phyloP scores from a whole-genome alignment of 2,797 vertebrate genomes.

The Parambassis ranga region DNA sequence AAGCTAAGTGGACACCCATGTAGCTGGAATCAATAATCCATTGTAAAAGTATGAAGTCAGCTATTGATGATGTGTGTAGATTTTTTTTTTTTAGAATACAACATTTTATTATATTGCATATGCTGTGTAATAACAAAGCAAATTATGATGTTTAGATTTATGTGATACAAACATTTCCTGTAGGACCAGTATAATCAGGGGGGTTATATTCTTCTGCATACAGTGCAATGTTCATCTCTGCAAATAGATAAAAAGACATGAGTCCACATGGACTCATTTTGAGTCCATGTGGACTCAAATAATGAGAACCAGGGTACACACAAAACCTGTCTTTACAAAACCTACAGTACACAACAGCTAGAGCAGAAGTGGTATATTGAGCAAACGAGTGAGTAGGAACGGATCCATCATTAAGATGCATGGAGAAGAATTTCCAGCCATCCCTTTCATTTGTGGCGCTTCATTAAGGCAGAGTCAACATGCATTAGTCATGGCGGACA shows the following conservation, averaged over 20 bases:
- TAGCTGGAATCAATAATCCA: too few relatives aligned
- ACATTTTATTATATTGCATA: too few relatives aligned
- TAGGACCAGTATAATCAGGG: too few relatives aligned
- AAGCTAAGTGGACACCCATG: too few relatives aligned
- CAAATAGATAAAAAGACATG: conserved; percentile 11
- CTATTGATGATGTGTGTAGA: too few relatives aligned
- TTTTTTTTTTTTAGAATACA: too few relatives aligned
- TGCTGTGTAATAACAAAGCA: too few relatives aligned
- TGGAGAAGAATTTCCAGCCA: conserved; percentile 43
- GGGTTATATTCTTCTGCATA: too few relatives aligned
- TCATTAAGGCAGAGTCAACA: conserved; percentile 77
- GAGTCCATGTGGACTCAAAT: conserved; percentile 7
- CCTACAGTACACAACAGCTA: background rate
- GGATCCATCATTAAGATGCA: conserved; percentile 72
- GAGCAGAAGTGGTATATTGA: conserved; percentile 5
- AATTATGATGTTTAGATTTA: too few relatives aligned
- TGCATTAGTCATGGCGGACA: conserved; percentile 68
- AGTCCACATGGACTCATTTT: background rate
- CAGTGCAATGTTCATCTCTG: too few relatives aligned
- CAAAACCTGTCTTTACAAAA: background rate
- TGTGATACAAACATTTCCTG: too few relatives aligned
- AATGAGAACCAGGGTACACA: conserved; percentile 21
- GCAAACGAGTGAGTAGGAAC: conserved; percentile 7
- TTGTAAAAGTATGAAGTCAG: too few relatives aligned
- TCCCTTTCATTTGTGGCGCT: conserved; percentile 61